Evolutionary conservation across 2,888 invertebrate genomes (phyloP).

Genomic region (Lissonota sp.): DNA sequence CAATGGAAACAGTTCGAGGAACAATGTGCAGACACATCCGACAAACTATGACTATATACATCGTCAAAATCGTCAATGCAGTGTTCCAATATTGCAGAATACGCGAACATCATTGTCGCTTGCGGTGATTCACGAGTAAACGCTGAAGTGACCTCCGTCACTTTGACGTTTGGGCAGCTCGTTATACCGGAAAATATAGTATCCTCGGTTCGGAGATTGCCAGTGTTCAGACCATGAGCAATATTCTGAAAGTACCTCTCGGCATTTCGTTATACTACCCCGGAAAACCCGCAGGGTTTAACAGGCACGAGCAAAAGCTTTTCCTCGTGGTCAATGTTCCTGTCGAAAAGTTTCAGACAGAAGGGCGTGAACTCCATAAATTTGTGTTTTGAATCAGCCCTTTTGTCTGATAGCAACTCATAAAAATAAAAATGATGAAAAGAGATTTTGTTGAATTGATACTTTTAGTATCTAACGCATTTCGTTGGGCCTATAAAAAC

Average conservation of each 20-base stretch:
- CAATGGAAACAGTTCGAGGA: no score
- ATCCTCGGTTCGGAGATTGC: no score
- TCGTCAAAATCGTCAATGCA: neutral
- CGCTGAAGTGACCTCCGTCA: slow-evolving; percentile 65
- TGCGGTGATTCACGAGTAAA: slow-evolving; percentile 38
- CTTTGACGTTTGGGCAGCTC: slow-evolving; percentile 53
- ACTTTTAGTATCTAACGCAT: no score
- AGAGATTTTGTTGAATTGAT: no score
- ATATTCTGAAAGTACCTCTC: slow-evolving; percentile 5
- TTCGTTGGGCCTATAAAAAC: no score
- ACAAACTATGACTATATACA: no score
- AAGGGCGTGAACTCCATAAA: no score
- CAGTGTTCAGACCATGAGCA: neutral
- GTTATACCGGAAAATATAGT: slow-evolving; percentile 42
- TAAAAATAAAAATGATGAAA: no score
- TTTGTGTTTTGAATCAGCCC: no score
- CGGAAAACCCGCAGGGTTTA: slow-evolving; percentile 15
- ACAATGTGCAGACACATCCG: no score
- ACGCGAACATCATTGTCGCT: slow-evolving; percentile 1
- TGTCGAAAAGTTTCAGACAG: no score
- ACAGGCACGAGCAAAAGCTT: slow-evolving; percentile 17
- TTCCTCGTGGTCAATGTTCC: neutral
- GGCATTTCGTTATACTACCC: slow-evolving; percentile 21
- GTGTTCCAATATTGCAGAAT: neutral
- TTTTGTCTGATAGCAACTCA: no score